phyloP scores from a whole-genome alignment of 2,888 invertebrate genomes.

The Peribatodes rhomboidaria region DNA sequence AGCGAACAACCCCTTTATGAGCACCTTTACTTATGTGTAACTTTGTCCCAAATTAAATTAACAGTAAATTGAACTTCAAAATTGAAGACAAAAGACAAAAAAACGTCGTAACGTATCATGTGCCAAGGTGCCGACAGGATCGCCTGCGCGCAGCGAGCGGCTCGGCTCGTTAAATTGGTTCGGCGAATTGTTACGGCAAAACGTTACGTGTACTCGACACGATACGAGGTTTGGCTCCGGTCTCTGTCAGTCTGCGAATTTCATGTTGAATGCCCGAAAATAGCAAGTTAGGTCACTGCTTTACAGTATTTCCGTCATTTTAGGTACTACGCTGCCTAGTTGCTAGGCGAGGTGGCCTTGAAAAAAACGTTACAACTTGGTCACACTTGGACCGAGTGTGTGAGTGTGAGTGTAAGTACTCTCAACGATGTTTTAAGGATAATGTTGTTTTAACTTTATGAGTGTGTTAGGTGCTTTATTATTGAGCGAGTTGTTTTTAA shows the following conservation, averaged over 20 bases:
- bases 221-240: no score
- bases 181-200: no score
- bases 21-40: no score
- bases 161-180: no score
- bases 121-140: no score
- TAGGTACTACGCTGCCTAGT: constrained; percentile 21
- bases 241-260: no score
- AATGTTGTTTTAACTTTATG: background rate
- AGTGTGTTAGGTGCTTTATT: background rate
- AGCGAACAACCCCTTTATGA: no score
- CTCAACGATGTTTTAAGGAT: background rate
- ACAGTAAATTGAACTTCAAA: background rate
- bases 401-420: background rate
- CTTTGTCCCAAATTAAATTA: no score
- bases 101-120: no score
- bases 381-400: constrained; percentile 24
- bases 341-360: constrained; percentile 36
- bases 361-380: constrained; percentile 29
- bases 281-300: constrained; percentile 20
- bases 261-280: background rate
- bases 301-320: constrained; percentile 28
- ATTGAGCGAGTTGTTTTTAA: background rate
- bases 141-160: no score
- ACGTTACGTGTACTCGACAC: no score
- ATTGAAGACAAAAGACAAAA: background rate